Conservation (phyloP, 1,140 invertebrate species). For the Pseudoatta argentina region DNA sequence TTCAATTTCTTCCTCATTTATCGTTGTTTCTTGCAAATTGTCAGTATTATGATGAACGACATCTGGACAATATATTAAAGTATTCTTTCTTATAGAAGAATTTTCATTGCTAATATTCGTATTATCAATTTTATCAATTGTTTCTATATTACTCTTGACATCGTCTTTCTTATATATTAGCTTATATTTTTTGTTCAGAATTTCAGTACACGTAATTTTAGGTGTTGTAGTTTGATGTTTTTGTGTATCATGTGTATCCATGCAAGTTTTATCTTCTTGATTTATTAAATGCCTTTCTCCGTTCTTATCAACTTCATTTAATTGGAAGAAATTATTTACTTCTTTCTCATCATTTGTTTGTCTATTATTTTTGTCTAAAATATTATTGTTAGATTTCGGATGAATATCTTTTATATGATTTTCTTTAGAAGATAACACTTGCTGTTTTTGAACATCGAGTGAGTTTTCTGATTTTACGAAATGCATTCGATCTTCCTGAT, state of each 20-base stretch:
- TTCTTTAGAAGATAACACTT: not conserved
- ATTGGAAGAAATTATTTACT: not conserved
- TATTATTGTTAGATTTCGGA: not conserved
- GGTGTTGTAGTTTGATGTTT: not conserved
- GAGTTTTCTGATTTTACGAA: not conserved
- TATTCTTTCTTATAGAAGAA: not conserved
- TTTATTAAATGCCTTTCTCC: not conserved
- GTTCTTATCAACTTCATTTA: not conserved
- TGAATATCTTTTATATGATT: not conserved
- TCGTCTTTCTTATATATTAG: constrained; percentile 7
- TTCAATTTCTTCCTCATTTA: constrained; percentile 11
- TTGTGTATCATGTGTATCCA: too few species aligned
- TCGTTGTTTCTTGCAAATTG: not conserved
- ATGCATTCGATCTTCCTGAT: not conserved
- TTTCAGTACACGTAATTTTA: constrained; percentile 19
- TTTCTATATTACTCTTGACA: not conserved
- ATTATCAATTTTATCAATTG: not conserved
- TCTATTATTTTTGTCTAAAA: not conserved
- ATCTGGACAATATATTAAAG: not conserved
- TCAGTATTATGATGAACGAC: not conserved
- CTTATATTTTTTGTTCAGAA: constrained; percentile 3
- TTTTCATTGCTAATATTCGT: not conserved
- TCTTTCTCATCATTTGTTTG: not conserved
- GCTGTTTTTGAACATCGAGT: not conserved
- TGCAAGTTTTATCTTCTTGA: too few species aligned